phyloP scores from a whole-genome alignment of 2,888 invertebrate species.

The Acanthopleura granulata region DNA sequence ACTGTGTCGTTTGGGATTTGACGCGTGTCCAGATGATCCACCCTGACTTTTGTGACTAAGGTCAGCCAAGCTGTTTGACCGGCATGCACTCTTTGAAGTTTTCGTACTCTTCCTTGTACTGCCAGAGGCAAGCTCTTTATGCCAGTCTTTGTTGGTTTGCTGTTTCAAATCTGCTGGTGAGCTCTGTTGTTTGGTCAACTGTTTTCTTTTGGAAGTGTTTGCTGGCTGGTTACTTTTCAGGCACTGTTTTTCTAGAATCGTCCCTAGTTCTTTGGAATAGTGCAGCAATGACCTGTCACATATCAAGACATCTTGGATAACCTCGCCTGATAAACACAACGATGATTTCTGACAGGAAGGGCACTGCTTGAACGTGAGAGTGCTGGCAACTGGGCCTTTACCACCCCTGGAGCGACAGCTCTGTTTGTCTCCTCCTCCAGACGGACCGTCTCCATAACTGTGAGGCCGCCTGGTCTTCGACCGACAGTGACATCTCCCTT shows the following conservation, averaged over 20 bases:
- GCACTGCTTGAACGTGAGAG: not conserved
- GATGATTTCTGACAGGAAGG: conserved; percentile 13
- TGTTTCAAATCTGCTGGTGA: not conserved
- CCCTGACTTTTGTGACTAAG: not conserved
- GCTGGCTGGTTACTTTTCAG: not conserved
- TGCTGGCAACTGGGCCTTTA: not conserved
- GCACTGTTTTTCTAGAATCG: conserved; percentile 5
- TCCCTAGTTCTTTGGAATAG: not conserved
- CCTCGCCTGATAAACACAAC: not conserved
- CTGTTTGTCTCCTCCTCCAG: not conserved
- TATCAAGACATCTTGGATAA: not conserved
- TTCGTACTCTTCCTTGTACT: not conserved
- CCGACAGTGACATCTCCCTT: not conserved
- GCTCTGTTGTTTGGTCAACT: not conserved
- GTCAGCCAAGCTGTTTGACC: conserved; percentile 4
- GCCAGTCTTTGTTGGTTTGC: too few relatives aligned
- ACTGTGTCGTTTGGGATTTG: conserved; percentile 8
- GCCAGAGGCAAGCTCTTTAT: too few relatives aligned
- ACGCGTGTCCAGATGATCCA: not conserved
- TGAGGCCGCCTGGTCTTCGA: not conserved
- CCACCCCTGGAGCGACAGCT: not conserved
- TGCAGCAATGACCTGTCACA: not conserved
- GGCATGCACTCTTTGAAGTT: not conserved
- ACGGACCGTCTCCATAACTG: not conserved
- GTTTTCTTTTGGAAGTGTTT: not conserved